phyloP scores from a whole-genome alignment of 1,140 invertebrate species.

The Marisa cornuarietis region DNA sequence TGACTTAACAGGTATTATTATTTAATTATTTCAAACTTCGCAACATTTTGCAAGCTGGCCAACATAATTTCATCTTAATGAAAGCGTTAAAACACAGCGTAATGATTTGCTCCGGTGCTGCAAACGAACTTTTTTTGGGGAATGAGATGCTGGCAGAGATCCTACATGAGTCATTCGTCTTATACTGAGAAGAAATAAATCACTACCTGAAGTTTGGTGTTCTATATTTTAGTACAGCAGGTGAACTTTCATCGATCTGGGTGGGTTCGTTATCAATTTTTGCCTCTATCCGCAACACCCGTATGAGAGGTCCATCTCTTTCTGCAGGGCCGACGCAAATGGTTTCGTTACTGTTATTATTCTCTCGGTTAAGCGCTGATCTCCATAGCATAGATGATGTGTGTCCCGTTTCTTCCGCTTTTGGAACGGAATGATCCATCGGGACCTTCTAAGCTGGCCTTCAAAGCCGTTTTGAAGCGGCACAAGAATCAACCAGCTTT shows the following conservation, averaged over 20 bases:
- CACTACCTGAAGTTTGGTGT: conserved; percentile 61
- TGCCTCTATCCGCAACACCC: conserved; percentile 53
- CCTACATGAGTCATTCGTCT: no score
- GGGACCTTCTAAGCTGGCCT: conserved; percentile 28
- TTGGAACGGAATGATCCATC: conserved; percentile 37
- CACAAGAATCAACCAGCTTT: conserved; percentile 21
- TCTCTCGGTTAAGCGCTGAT: conserved; percentile 32
- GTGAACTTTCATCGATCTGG: conserved; percentile 58
- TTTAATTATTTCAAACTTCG: no score
- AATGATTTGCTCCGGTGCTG: no score
- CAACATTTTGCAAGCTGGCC: no score
- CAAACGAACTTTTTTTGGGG: no score
- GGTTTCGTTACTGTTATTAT: conserved; percentile 38
- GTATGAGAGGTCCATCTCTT: conserved; percentile 40
- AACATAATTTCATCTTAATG: no score
- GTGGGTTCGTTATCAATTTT: conserved; percentile 60
- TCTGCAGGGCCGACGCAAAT: conserved; percentile 31
- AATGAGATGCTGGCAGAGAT: no score
- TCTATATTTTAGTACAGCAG: conserved; percentile 59
- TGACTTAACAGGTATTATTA: no score
- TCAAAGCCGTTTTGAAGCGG: conserved; percentile 22
- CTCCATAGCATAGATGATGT: conserved; percentile 31
- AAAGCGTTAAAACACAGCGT: no score
- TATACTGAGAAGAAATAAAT: conserved; percentile 3
- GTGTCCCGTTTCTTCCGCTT: conserved; percentile 35